Percentiles rank a stretch among this genome's conserved stretches.
Evolutionary conservation across 37 sponge, comb jelly and placozoan species (phyloP).

Genomic region (Geodia barretti): DNA sequence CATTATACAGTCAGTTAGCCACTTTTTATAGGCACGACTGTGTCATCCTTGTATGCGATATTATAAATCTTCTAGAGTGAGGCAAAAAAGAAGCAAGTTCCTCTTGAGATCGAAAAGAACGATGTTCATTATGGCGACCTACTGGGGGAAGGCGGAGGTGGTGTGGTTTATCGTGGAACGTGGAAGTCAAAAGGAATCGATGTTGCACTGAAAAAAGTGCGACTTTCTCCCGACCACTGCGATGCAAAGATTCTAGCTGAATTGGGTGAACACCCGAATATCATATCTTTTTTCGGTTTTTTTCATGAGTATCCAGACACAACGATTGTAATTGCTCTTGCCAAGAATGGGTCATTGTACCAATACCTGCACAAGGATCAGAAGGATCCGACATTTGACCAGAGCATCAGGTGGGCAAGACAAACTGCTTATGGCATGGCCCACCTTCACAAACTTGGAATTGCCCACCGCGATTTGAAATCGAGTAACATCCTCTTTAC

Average conservation of each 20-base stretch:
- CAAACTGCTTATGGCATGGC: neutral
- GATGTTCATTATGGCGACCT: neutral
- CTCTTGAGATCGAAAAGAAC: neutral
- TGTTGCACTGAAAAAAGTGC: neutral
- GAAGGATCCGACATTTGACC: neutral
- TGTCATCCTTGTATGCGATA: too few species aligned
- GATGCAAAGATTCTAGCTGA: neutral
- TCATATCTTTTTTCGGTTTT: neutral
- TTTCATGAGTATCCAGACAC: neutral
- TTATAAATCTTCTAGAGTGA: too few species aligned
- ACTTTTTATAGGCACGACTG: too few species aligned
- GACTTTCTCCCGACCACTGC: neutral
- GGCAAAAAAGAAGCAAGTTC: too few species aligned
- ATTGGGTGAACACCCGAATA: neutral
- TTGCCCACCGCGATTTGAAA: neutral
- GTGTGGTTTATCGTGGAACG: neutral
- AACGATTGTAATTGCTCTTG: neutral
- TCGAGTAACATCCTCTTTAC: neutral
- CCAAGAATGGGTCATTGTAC: neutral
- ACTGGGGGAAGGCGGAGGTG: neutral
- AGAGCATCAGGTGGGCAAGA: neutral
- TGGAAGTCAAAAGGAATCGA: neutral
- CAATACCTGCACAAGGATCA: neutral
- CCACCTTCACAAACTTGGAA: neutral
- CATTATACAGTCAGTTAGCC: too few species aligned